Conservation (phyloP, 1,140 invertebrate species). For the Drosophila miranda region DNA sequence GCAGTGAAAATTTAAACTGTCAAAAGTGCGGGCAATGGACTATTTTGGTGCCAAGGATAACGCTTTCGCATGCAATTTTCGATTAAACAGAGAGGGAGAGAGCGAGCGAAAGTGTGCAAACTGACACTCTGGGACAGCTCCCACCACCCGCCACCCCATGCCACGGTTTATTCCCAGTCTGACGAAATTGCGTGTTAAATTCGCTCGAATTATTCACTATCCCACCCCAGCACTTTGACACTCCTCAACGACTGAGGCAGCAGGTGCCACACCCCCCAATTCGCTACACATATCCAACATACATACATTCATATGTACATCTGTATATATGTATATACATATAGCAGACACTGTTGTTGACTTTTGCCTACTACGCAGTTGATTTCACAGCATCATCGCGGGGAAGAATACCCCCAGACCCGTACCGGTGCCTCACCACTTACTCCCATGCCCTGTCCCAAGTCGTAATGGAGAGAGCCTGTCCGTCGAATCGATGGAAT, state of each 20-base stretch:
- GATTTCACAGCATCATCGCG: constrained; percentile 64
- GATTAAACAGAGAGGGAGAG: constrained; percentile 32
- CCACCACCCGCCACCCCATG: constrained; percentile 19
- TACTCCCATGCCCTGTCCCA: constrained; percentile 71
- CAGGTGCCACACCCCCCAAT: constrained; percentile 43
- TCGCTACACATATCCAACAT: not conserved
- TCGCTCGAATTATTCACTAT: constrained; percentile 32
- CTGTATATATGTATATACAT: not conserved
- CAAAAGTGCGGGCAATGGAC: constrained; percentile 58
- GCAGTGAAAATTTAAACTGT: constrained; percentile 6
- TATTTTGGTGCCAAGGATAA: constrained; percentile 75
- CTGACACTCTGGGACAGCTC: constrained; percentile 55
- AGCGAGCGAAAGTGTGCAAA: constrained; percentile 68
- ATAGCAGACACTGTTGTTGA: constrained; percentile 46
- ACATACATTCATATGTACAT: not conserved
- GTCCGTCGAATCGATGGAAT: constrained; percentile 55
- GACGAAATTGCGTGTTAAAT: constrained; percentile 65
- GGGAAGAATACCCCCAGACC: too few species aligned
- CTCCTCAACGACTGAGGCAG: not conserved
- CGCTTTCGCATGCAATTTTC: constrained; percentile 66
- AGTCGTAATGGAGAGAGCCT: constrained; percentile 48
- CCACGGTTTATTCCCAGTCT: not conserved
- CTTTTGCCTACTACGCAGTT: constrained; percentile 78
- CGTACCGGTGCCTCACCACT: not conserved
- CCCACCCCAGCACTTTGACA: too few species aligned